Evolutionary conservation across 2,113 vertebrate species (phyloP), one percentile per base, ranked within the genome.

Genomic region (Pseudorectes ferrugineus): DNA sequence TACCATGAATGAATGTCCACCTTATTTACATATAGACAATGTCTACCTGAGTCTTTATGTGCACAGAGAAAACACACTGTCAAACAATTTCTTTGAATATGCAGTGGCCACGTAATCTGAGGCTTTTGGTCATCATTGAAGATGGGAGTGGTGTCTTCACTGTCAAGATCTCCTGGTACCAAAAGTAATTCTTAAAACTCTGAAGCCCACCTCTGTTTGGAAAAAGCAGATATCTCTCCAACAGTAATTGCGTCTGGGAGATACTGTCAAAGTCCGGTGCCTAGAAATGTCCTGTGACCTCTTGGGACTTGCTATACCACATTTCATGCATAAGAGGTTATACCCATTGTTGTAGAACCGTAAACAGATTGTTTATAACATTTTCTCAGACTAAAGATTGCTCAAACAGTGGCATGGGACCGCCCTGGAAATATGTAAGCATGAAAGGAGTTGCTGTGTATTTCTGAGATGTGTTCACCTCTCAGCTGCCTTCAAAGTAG

Each of bases 1-100:
- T 1, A 1, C 9, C 6, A 20, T 15, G 3, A 80, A 76, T 31
- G 2, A 70, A 19, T 33, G 10, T 26, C 63, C 2, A 1, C 33
- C 20, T 81, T n/a, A 24, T 81, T 81, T 62, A 58, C 10, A 12
- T 38, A 25, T 8, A 63, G 22, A 43, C 24, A 72, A 5, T 23
- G 6, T 51, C 55, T 91, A 21, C 43, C 42, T 11, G 35, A 71
- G 24, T 51, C 25, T 70, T 70, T 55, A 11, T n/a, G 25, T 29
- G 12, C 31, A 48, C 23, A 79, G 62, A 84, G 28, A 76, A 83
- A 71, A 62, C 35, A 63, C 13, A 29, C 49, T 0, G 1, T 58
- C 79, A 87, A 72, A 42, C 6, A 61, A 18, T 29, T 46, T 16
- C 40, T 71, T 68, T 6, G 9, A 82, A 80, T 82, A 76, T 36